Evolutionary conservation across 2,888 invertebrate species (phyloP).

Genomic region (Agrilus biguttatus): DNA sequence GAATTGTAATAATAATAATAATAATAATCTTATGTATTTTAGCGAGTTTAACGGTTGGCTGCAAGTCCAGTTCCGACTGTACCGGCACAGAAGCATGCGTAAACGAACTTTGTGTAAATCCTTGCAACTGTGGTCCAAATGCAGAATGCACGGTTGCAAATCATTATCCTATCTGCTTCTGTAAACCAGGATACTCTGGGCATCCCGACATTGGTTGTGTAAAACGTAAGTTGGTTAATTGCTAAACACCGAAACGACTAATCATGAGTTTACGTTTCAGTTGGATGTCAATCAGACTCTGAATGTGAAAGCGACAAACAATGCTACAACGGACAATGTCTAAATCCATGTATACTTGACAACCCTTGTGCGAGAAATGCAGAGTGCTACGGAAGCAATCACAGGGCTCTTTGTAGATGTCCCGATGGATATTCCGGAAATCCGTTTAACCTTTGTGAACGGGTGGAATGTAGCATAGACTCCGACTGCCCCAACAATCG

Average conservation of each 20-base stretch:
- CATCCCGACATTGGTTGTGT: conserved; percentile 71
- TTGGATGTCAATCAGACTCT: conserved; percentile 68
- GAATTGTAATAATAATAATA: not conserved
- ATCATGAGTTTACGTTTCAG: conserved; percentile 32
- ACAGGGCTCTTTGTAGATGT: conserved; percentile 69
- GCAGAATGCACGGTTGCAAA: conserved; percentile 69
- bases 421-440: conserved; percentile 63
- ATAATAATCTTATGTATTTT: conserved; percentile 11
- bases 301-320: conserved; percentile 70
- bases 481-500: conserved; percentile 65
- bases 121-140: conserved; percentile 73
- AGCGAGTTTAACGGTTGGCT: conserved; percentile 55
- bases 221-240: conserved; percentile 40
- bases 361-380: conserved; percentile 76
- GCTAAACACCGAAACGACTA: not conserved
- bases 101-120: conserved; percentile 64
- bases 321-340: conserved; percentile 69
- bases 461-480: conserved; percentile 64
- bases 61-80: conserved; percentile 68
- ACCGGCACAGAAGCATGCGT: conserved; percentile 70
- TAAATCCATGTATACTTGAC: conserved; percentile 64
- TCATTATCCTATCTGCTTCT: conserved; percentile 77
- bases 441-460: conserved; percentile 62
- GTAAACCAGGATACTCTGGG: conserved; percentile 69
- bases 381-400: conserved; percentile 67